Conservation (phyloP, 2,113 vertebrate species). For the Heterochromis multidens region DNA sequence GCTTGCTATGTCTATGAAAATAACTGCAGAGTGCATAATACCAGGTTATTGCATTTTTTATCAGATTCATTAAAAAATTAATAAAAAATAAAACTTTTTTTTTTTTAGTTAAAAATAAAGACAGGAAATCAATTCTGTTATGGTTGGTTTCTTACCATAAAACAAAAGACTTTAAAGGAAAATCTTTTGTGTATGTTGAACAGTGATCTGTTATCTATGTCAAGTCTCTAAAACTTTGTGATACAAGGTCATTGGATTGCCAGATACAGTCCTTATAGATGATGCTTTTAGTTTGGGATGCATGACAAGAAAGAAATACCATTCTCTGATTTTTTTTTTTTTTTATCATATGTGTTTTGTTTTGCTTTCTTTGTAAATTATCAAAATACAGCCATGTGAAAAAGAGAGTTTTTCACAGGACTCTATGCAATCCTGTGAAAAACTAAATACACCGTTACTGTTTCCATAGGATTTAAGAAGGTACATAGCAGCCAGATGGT, state of each 20-base stretch:
- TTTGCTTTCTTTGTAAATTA: background rate
- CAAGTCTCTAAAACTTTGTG: conserved; percentile 16
- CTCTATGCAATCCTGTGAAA: background rate
- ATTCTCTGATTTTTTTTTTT: background rate
- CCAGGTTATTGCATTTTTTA: background rate
- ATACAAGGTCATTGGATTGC: conserved; percentile 31
- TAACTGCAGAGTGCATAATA: background rate
- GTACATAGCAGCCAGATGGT: background rate
- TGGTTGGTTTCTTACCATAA: background rate
- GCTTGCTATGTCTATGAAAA: background rate
- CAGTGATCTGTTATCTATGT: background rate
- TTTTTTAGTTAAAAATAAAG: no score
- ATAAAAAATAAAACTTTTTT: background rate
- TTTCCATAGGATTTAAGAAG: background rate
- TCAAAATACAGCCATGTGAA: background rate
- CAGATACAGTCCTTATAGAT: conserved; percentile 34
- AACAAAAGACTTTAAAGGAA: background rate
- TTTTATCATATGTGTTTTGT: background rate
- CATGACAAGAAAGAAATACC: background rate
- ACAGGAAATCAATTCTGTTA: background rate
- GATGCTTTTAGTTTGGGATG: background rate
- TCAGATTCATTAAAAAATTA: background rate
- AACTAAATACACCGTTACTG: background rate
- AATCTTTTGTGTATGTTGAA: background rate
- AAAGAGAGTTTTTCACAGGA: no score